phyloP scores from a whole-genome alignment of 1,140 invertebrate species.

The Atta texana region DNA sequence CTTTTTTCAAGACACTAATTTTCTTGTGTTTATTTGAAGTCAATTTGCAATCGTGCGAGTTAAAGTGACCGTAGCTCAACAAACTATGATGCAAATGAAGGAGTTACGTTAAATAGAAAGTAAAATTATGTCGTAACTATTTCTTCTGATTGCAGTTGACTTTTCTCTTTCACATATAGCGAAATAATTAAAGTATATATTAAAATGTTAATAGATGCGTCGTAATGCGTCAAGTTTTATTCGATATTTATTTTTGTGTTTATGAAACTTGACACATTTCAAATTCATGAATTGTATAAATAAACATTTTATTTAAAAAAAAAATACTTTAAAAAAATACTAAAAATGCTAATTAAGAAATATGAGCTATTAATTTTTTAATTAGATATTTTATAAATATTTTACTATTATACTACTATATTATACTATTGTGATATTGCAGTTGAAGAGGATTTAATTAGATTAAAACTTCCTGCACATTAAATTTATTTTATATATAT shows the following conservation, averaged over 20 bases:
- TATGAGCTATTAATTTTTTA: constrained; percentile 28
- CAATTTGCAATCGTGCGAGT: background rate
- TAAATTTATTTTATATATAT: too few relatives aligned
- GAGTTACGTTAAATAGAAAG: constrained; percentile 25
- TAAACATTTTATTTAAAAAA: background rate
- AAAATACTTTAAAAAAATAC: background rate
- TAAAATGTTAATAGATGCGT: background rate
- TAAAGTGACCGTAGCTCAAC: background rate
- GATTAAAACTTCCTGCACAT: too few relatives aligned
- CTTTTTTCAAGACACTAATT: background rate
- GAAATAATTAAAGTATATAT: background rate
- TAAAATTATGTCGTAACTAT: background rate
- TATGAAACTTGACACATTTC: background rate
- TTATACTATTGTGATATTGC: too few relatives aligned
- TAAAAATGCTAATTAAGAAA: background rate
- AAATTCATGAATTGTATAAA: background rate
- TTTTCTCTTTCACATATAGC: background rate
- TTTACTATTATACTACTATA: background rate
- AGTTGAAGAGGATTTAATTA: too few relatives aligned
- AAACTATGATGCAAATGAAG: background rate
- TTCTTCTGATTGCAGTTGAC: background rate
- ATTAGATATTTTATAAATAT: constrained; percentile 18
- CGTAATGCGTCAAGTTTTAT: background rate
- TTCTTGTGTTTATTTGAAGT: background rate
- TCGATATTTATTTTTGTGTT: background rate